A percentile compares a stretch with the other conserved stretches of the same genome.
Conservation (phyloP, 1,140 invertebrate genomes). For the Achroia grisella region DNA sequence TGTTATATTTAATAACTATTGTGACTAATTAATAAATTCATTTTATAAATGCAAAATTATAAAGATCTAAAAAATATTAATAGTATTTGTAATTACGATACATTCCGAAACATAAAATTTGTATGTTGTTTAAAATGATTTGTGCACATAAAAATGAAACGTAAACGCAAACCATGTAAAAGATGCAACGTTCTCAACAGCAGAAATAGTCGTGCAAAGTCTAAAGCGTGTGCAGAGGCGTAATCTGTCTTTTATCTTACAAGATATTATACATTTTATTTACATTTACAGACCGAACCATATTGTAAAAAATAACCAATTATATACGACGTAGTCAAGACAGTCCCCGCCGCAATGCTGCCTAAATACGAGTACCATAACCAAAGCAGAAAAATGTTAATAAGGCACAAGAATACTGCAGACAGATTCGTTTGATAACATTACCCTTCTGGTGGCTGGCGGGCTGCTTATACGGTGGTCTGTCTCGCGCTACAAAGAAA, state of each 20-base stretch:
- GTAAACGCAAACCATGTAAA: conserved; percentile 12
- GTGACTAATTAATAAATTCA: too few species aligned
- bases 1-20: too few species aligned
- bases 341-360: conserved; percentile 34
- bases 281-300: conserved; percentile 1
- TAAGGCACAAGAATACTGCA: conserved; percentile 39
- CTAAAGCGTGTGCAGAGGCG: conserved; percentile 13
- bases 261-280: conserved; percentile 1
- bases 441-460: conserved; percentile 67
- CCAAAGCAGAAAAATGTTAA: conserved; percentile 45
- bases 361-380: conserved; percentile 30
- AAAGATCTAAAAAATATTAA: too few species aligned
- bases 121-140: too few species aligned
- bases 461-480: conserved; percentile 56
- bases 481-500: conserved; percentile 63
- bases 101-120: too few species aligned
- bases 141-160: conserved; percentile 4
- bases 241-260: conserved; percentile 36
- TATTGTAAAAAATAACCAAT: conserved; percentile 1
- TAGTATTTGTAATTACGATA: too few species aligned
- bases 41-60: too few species aligned
- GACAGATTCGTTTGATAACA: conserved; percentile 39
- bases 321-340: conserved; percentile 10
- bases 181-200: conserved; percentile 8
- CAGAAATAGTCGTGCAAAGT: not conserved